Evolutionary conservation across 2,888 invertebrate genomes (phyloP), one percentile per base, ranked within the genome.

Genomic region (Sminthurinus aureus): DNA sequence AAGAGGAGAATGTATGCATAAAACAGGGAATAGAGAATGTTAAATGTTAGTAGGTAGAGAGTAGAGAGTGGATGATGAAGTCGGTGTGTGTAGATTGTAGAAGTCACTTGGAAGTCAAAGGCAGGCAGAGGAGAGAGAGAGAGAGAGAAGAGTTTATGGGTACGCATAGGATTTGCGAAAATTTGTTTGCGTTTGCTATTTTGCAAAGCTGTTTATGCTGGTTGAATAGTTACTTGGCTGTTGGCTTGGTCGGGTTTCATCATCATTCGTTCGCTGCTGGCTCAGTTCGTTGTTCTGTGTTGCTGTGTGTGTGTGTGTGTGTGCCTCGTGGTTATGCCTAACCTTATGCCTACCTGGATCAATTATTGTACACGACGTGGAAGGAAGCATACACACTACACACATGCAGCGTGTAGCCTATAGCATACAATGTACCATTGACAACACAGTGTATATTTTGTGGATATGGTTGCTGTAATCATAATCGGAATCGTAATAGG

Each of bases 91-190:
- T n/a, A n/a, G n/a, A n/a, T n/a, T n/a, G n/a, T 38, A 38, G 6
- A 38, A 38, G 38, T 38, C 38, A 38, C 38, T 38, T 38, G 38
- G 38, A 38, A 38, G 38, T 38, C 38, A 38, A 38, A 38, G 38
- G 38, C 38, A 38, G 38, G 38, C 3, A 38, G 38, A 38, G 38
- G 38, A 6, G 3, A 38, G 38, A 6, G 38, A 38, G 38, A 38
- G 38, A 38, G 38, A 38, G 38, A 38, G 6, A 38, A 38, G 38
- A 38, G 38, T 38, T 38, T 24, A 24, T 71, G 71, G 71, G 6
- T 71, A 13, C 24, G 71, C 71, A 71, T 71, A 71, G 71, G 24
- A 71, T 71, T 71, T 71, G 71, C 71, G 15, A 71, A 71, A 71
- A 71, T 13, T 24, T n/a, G 38, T 67, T 67, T 71, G 20, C 71